Base-by-base conservation (phyloP, 2,113 vertebrate genomes). In the Hemiprocne comata region DNA sequence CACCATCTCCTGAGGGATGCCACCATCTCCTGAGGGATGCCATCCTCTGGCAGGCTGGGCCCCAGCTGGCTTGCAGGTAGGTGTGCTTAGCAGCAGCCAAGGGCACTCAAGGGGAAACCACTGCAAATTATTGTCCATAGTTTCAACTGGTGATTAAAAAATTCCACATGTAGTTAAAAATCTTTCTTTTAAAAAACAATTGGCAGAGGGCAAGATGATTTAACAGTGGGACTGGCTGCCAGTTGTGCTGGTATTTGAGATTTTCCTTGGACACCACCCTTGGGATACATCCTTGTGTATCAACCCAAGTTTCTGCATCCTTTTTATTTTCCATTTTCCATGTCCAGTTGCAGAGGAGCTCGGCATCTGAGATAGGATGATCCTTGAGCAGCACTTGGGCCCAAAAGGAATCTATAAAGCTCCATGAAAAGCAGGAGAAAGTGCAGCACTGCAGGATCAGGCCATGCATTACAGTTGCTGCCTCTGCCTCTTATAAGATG, bases 391-490 rank as follows among this genome's bases (percentile, higher is more conserved):
- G 40, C 3, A 9, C 46, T 61, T 46, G 69, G 13, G 51, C 34
- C 48, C 69, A 31, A 19, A 69, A 85, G 29, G 10, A 20, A 34
- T 9, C 2, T 1, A 64, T 17, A 16, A 54, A 3, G 13, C 46
- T 28, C 42, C 20, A n/a, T 0, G 1, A 1, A 3, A 28, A 12
- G 31, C 51, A 42, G 57, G 18, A 10, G n/a, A 5, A 17, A 1
- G 26, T 0, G 3, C 54, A 57, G 33, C 53, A 9, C 3, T 76
- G 69, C 40, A 73, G 72, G 73, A 55, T 42, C 36, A 44, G 54
- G 23, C 5, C 36, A 2, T 0, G 10, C 15, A 3, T 25, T 34
- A 16, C 6, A 46, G 15, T 1, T 0, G 1, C 2, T 58, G 38
- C 10, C 10, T 33, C 42, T 17, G 11, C 34, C 20, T 50, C 48